A percentile compares a stretch with the other conserved stretches of the same genome.
phyloP scores from a whole-genome alignment of 2,888 invertebrate genomes.

The Bedellia somnulentella region DNA sequence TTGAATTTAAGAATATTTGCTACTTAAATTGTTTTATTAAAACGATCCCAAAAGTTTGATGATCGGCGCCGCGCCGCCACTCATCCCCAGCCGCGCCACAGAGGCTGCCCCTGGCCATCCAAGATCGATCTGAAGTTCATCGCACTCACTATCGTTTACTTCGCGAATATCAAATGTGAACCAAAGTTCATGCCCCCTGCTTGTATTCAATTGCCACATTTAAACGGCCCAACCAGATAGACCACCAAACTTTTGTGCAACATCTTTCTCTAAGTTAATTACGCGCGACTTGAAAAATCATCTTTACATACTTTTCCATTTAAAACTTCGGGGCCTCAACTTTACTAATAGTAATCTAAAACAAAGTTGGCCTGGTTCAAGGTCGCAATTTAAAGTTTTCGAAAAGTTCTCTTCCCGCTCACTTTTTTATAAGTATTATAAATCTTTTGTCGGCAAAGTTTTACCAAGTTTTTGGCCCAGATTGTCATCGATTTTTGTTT shows the following conservation, averaged over 20 bases:
- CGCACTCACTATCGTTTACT: slow-evolving; percentile 25
- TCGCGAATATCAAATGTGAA: slow-evolving; percentile 23
- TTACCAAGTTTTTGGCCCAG: slow-evolving; percentile 58
- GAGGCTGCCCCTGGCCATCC: slow-evolving; percentile 17
- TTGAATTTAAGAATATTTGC: slow-evolving; percentile 34
- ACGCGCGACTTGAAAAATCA: slow-evolving; percentile 22
- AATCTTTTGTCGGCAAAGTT: slow-evolving; percentile 60
- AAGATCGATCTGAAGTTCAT: slow-evolving; percentile 41
- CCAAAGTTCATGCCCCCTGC: slow-evolving; percentile 17
- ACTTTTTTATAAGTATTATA: slow-evolving; percentile 60
- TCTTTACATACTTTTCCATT: slow-evolving; percentile 38
- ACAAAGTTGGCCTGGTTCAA: slow-evolving; percentile 58
- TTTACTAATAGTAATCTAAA: slow-evolving; percentile 58
- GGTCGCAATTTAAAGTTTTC: slow-evolving; percentile 64
- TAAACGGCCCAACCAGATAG: slow-evolving; percentile 12
- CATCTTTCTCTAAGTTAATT: slow-evolving; percentile 25
- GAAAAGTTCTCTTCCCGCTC: slow-evolving; percentile 55
- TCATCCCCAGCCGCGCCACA: slow-evolving; percentile 13
- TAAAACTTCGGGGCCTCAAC: slow-evolving; percentile 43
- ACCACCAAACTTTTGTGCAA: slow-evolving; percentile 26
- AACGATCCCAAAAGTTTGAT: slow-evolving; percentile 45
- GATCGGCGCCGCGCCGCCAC: slow-evolving; percentile 20
- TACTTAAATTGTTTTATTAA: slow-evolving; percentile 45
- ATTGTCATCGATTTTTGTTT: slow-evolving; percentile 64
- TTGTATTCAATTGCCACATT: slow-evolving; percentile 17